Conservation (phyloP, 1,140 invertebrate genomes). For the Carposina sasakii region DNA sequence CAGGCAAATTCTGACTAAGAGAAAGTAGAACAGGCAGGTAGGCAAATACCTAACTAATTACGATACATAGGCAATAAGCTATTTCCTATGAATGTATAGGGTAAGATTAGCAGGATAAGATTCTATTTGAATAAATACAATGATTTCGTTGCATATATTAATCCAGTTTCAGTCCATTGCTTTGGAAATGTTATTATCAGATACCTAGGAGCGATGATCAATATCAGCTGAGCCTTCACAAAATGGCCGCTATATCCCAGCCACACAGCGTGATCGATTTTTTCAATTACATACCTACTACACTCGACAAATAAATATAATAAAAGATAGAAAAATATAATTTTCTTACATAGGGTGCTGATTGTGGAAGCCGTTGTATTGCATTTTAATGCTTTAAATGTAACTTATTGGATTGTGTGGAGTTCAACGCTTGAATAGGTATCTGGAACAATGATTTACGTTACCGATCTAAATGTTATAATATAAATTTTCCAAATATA, state of each 20-base stretch:
- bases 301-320: conserved; percentile 10
- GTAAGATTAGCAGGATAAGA: too few relatives aligned
- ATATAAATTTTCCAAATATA: background rate
- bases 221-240: conserved; percentile 66
- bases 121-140: too few relatives aligned
- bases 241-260: conserved; percentile 60
- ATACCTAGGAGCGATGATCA: conserved; percentile 23
- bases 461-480: background rate
- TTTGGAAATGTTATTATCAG: too few relatives aligned
- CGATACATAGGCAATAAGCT: too few relatives aligned
- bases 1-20: too few relatives aligned
- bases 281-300: background rate
- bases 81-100: too few relatives aligned
- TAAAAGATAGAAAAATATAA: too few relatives aligned
- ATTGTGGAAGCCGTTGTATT: conserved; percentile 71
- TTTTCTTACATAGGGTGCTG: conserved; percentile 68
- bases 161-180: too few relatives aligned
- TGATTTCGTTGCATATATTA: too few relatives aligned
- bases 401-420: conserved; percentile 36
- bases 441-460: conserved; percentile 52
- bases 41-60: too few relatives aligned
- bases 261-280: too few relatives aligned
- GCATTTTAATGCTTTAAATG: conserved; percentile 53
- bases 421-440: conserved; percentile 56
- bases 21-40: too few relatives aligned